phyloP scores from a whole-genome alignment of 1,140 invertebrate species.

The Battus philenor region DNA sequence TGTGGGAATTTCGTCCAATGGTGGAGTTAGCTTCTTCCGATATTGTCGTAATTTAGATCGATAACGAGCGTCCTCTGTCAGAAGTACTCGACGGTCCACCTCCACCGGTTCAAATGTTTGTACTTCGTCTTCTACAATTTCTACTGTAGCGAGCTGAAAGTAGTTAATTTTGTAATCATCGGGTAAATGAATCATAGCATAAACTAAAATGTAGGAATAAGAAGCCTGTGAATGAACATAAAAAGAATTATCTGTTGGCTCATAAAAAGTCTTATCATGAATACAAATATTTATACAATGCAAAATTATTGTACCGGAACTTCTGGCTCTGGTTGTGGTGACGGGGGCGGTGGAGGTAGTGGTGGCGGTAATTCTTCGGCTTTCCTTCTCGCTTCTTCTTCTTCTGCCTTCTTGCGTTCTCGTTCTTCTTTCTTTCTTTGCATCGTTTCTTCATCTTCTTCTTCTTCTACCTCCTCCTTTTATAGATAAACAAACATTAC shows the following conservation, averaged over 20 bases:
- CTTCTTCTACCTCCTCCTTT: conserved; percentile 49
- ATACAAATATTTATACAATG: neutral
- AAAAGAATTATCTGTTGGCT: too few species aligned
- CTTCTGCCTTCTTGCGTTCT: conserved; percentile 43
- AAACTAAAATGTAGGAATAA: too few species aligned
- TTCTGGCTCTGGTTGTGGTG: conserved; percentile 55
- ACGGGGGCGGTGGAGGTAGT: conserved; percentile 58
- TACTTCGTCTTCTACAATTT: conserved; percentile 50
- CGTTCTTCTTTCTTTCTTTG: conserved; percentile 46
- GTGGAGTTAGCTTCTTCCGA: conserved; percentile 47
- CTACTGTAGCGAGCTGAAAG: conserved; percentile 43
- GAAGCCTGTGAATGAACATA: too few species aligned
- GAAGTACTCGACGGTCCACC: conserved; percentile 47
- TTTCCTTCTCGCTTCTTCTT: conserved; percentile 57
- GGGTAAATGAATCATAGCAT: too few species aligned
- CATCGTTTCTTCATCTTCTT: conserved; percentile 49
- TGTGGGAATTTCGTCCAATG: conserved; percentile 33
- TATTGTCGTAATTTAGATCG: conserved; percentile 50
- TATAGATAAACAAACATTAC: too few species aligned
- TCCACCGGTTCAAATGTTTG: conserved; percentile 43
- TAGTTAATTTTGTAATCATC: too few species aligned
- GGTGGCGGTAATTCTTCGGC: conserved; percentile 57
- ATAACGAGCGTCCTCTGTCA: conserved; percentile 53
- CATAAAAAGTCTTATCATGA: too few species aligned
- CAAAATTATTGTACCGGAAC: conserved; percentile 38